Conservation (phyloP, 2,888 invertebrate genomes). For the Drosophila bunnanda region DNA sequence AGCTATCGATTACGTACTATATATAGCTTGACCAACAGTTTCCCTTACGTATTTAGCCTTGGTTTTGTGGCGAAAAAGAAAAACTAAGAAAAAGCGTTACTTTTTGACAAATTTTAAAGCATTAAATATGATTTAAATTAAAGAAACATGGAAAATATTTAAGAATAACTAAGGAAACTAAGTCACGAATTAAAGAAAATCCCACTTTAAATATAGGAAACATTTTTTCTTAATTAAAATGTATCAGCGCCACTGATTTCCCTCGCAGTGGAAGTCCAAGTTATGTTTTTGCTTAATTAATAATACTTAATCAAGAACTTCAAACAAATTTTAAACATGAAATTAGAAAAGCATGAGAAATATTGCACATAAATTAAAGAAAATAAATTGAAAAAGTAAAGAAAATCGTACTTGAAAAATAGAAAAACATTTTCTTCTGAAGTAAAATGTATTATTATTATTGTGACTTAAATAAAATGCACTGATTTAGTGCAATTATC, state of each 20-base stretch:
- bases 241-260: conserved; percentile 25
- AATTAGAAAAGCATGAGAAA: too few relatives aligned
- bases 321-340: too few relatives aligned
- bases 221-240: not conserved
- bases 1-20: conserved; percentile 61
- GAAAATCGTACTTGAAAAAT: not conserved
- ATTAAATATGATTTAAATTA: not conserved
- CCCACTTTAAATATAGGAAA: not conserved
- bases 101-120: not conserved
- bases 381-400: not conserved
- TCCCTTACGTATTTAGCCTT: not conserved
- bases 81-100: not conserved
- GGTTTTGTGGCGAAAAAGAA: too few relatives aligned
- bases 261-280: not conserved
- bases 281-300: conserved; percentile 23
- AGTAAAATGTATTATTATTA: not conserved
- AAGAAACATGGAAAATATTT: not conserved
- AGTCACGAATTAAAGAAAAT: too few relatives aligned
- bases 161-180: not conserved
- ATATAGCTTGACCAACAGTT: not conserved
- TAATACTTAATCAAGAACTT: too few relatives aligned
- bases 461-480: not conserved
- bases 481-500: conserved; percentile 10
- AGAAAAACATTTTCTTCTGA: not conserved
- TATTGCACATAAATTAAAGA: too few relatives aligned